phyloP scores from a whole-genome alignment of 2,113 vertebrate genomes.

The Ceuthmochares aereus region DNA sequence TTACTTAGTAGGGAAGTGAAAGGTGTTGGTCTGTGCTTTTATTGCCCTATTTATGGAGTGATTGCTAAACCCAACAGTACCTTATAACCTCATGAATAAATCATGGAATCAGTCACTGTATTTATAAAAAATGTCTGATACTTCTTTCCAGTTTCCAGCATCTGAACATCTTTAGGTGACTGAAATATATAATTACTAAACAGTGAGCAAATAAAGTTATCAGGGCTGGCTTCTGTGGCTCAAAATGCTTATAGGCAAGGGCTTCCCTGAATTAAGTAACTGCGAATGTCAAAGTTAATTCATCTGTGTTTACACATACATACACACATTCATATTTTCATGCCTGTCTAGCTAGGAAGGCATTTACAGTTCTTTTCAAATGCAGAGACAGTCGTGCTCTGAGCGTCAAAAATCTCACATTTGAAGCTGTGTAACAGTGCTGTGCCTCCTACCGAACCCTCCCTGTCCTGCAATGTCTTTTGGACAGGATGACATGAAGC shows the following conservation, averaged over 20 bases:
- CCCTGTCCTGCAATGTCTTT: neutral
- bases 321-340: rapidly evolving
- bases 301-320: neutral
- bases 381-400: neutral
- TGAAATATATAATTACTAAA: constrained; percentile 37
- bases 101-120: constrained; percentile 70
- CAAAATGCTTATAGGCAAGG: neutral
- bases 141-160: constrained; percentile 50
- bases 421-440: neutral
- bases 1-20: constrained; percentile 69
- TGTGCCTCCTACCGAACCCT: neutral
- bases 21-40: constrained; percentile 81
- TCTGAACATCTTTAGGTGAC: constrained; percentile 42
- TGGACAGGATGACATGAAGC: neutral
- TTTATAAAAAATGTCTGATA: constrained; percentile 66
- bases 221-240: neutral
- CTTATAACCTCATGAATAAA: constrained; percentile 79
- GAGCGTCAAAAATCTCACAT: neutral
- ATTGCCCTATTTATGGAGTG: constrained; percentile 77
- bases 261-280: neutral
- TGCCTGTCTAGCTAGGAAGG: neutral
- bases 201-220: constrained; percentile 7
- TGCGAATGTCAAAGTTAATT: neutral
- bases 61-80: constrained; percentile 75
- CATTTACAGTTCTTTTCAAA: neutral